Evolutionary conservation across 1,140 invertebrate genomes (phyloP), one percentile per base, ranked within the genome.

Genomic region (Anoplolepis gracilipes): DNA sequence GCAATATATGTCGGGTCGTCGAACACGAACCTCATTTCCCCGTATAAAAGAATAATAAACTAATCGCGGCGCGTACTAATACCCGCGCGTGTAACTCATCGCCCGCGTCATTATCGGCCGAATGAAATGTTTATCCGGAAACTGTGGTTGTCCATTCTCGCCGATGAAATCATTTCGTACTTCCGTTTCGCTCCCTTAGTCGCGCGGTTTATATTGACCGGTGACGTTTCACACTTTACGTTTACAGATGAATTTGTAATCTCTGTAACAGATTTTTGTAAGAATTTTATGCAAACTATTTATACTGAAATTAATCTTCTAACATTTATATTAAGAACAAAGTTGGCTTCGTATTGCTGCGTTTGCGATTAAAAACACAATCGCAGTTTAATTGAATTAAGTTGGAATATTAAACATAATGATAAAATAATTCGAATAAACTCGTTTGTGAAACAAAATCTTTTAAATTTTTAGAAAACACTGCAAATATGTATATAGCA

Each of bases 11-110:
- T 81, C 25, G 30, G 64, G 82, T 84, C 77, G 86, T 84, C 75
- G 79, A 89, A 88, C 87, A 88, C 87, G 84, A 87, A 91, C 88
- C 88, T 93, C 92, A 93, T 93, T 93, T 92, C 90, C 88, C 70
- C 89, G 82, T 87, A 90, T 93, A 93, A 93, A 93, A 93, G 91
- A 90, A 92, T 93, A 92, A 93, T 93, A 92, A 93, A 91, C 92
- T 92, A 82, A 88, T 90, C 88, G 85, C 84, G 67, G 59, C 77
- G 59, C 77, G 57, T 61, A 76, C 88, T 88, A 88, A 90, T 90
- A 85, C 84, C 84, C 81, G 53, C 78, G 53, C 78, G 76, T 85
- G 64, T 87, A 87, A 89, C 64, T 87, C 76, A 72, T 79, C 78
- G 87, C 42, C 64, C 30, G 65, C 84, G 61, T 90, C 86, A 89